phyloP scores from a whole-genome alignment of 2,113 vertebrate genomes.

The Glaucomys volans region DNA sequence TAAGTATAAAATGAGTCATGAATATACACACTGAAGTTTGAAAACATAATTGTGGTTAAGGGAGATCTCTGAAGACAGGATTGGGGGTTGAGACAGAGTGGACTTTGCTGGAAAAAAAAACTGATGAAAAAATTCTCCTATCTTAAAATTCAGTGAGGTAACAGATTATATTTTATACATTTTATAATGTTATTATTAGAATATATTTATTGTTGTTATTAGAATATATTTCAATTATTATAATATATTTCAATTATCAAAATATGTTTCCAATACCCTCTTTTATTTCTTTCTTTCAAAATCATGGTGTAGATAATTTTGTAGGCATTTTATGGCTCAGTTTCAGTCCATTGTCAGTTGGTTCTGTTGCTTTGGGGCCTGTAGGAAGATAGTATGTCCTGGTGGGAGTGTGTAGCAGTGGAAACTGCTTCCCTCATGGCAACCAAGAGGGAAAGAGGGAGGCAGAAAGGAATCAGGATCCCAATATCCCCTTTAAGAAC shows the following conservation, averaged over 20 bases:
- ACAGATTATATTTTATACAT: neutral
- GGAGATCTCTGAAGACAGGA: neutral
- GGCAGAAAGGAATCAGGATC: neutral
- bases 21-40: neutral
- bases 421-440: neutral
- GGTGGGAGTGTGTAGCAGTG: neutral
- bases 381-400: neutral
- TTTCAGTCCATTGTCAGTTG: neutral
- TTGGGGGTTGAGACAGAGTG: neutral
- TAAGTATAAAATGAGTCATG: slow-evolving; percentile 12
- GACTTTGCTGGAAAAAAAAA: neutral
- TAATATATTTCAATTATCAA: neutral
- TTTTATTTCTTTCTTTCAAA: neutral
- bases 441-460: neutral
- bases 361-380: neutral
- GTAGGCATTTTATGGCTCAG: neutral
- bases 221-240: neutral
- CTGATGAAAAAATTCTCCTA: neutral
- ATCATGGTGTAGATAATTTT: neutral
- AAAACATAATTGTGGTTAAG: neutral
- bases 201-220: slow-evolving; percentile 12
- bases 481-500: neutral
- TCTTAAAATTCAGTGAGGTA: slow-evolving; percentile 14
- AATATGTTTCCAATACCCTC: neutral
- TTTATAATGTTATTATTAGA: slow-evolving; percentile 26